These are phyloP conservation scores for Plecotus auritus DNA, from an alignment of 2,113 vertebrate species.

Conservation along the genomic window DNA sequence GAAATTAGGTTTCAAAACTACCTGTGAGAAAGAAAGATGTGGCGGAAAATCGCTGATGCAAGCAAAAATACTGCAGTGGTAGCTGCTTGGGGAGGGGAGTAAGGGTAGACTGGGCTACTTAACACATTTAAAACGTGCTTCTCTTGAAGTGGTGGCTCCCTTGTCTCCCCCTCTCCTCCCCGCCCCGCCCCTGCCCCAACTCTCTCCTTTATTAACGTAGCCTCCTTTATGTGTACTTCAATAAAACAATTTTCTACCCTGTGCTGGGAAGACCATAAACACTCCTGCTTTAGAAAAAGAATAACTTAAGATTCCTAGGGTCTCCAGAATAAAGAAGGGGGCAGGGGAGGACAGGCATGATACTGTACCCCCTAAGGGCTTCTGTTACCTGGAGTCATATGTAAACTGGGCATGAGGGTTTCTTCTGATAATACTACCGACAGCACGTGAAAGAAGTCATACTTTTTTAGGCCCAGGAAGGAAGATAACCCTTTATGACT, in stretches of 20 bases:
- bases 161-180: neutral
- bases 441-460: neutral
- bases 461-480: neutral
- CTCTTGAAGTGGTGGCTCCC: slow-evolving; percentile 14
- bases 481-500: neutral
- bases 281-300: neutral
- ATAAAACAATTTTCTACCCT: slow-evolving; percentile 50
- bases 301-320: neutral
- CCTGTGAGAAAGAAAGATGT: slow-evolving; percentile 60
- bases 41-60: slow-evolving; percentile 42
- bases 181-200: neutral
- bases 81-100: neutral
- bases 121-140: neutral
- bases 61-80: slow-evolving; percentile 28
- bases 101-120: neutral
- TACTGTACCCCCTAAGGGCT: neutral
- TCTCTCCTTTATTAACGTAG: slow-evolving; percentile 53
- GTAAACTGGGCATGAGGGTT: neutral
- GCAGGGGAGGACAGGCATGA: accelerated
- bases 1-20: slow-evolving; percentile 68
- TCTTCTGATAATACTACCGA: neutral
- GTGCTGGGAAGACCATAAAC: slow-evolving; percentile 32
- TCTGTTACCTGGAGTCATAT: neutral
- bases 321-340: neutral
- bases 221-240: slow-evolving; percentile 53